Conservation (phyloP, 1,140 invertebrate genomes). For the Lasaia peninsularis region DNA sequence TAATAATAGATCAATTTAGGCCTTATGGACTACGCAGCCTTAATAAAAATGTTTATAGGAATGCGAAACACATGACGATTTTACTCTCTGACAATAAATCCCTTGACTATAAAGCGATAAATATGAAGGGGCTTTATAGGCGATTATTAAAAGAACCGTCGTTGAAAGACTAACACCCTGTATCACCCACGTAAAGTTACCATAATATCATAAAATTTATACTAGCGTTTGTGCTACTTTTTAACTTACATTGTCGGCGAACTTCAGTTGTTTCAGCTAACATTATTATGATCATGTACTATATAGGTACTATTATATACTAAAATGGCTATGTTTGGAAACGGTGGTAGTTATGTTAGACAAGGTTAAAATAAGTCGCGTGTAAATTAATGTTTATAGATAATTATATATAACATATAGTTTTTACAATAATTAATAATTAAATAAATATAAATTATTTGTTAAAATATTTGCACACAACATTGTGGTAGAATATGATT, state of each 20-base stretch:
- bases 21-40: neutral
- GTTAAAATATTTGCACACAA: too few species aligned
- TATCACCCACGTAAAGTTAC: slow-evolving; percentile 50
- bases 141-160: slow-evolving; percentile 26
- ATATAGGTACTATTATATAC: too few species aligned
- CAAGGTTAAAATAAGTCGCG: too few species aligned
- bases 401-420: too few species aligned
- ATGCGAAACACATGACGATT: neutral
- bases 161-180: slow-evolving; percentile 28
- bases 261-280: slow-evolving; percentile 14
- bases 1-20: too few species aligned
- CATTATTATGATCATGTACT: too few species aligned
- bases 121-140: slow-evolving; percentile 30
- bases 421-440: too few species aligned
- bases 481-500: too few species aligned
- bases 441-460: too few species aligned
- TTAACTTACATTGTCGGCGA: slow-evolving; percentile 20
- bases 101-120: neutral
- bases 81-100: neutral
- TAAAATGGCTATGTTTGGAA: too few species aligned
- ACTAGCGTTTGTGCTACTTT: slow-evolving; percentile 28
- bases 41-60: neutral
- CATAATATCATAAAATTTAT: slow-evolving; percentile 44
- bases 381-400: too few species aligned
- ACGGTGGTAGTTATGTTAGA: too few species aligned